phyloP scores from a whole-genome alignment of 1,140 invertebrate genomes.

The Reticulitermes speratus region DNA sequence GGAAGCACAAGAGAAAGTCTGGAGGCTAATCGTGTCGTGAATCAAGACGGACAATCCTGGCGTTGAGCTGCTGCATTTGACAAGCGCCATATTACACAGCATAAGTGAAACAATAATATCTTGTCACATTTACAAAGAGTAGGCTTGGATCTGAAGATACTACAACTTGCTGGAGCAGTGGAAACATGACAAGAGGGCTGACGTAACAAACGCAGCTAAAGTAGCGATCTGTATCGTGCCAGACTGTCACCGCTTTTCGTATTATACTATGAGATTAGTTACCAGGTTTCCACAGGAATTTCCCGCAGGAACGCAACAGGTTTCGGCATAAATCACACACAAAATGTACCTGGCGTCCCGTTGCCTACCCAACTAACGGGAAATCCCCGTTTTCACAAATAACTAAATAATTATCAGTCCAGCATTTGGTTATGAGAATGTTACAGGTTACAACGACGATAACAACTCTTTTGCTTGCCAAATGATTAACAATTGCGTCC shows the following conservation, averaged over 20 bases:
- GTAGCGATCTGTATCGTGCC: neutral
- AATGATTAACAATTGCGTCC: too few relatives aligned
- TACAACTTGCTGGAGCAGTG: neutral
- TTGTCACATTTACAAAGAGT: neutral
- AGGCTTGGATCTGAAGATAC: neutral
- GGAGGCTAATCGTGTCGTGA: neutral
- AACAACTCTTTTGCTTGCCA: too few relatives aligned
- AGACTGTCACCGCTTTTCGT: neutral
- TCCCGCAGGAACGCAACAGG: neutral
- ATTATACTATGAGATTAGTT: neutral
- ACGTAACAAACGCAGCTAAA: neutral
- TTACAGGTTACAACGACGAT: too few relatives aligned
- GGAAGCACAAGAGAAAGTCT: neutral
- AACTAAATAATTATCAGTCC: too few relatives aligned
- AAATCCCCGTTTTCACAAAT: too few relatives aligned
- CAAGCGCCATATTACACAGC: neutral
- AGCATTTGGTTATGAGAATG: too few relatives aligned
- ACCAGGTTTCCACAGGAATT: neutral
- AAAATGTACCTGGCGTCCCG: neutral
- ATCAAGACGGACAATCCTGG: too few relatives aligned
- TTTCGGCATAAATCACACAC: neutral
- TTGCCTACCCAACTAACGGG: too few relatives aligned
- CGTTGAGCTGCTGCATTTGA: neutral
- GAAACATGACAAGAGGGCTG: neutral
- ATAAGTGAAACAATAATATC: neutral